Evolutionary conservation across 2,113 vertebrate genomes (phyloP).

Genomic region (Gnathonemus echidnorhynchus): DNA sequence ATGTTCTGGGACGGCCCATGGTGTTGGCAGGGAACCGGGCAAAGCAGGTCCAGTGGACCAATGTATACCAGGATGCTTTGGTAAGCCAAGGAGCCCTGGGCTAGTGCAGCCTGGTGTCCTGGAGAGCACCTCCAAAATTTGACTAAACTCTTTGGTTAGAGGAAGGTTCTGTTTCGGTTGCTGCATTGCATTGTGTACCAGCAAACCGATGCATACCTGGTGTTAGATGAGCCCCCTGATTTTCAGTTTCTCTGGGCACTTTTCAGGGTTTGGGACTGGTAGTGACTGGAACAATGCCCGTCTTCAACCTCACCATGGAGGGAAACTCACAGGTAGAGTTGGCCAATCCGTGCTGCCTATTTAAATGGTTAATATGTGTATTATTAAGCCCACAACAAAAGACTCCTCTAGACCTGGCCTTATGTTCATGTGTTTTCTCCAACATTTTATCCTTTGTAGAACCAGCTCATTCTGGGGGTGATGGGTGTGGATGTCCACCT

Average conservation of each 20-base stretch:
- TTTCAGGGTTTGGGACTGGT: constrained; percentile 91
- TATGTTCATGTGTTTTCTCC: not conserved
- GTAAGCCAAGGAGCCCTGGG: constrained; percentile 50
- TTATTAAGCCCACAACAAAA: not conserved
- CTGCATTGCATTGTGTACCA: not conserved
- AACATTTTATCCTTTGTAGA: constrained; percentile 57
- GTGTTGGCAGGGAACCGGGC: constrained; percentile 88
- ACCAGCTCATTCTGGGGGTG: constrained; percentile 94
- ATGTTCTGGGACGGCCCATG: constrained; percentile 94
- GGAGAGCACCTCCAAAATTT: not conserved
- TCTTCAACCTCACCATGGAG: constrained; percentile 92
- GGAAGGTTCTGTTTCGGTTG: not conserved
- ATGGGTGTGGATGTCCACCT: constrained; percentile 97
- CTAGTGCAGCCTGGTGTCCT: not conserved
- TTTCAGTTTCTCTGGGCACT: not conserved
- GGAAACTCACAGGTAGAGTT: constrained; percentile 77
- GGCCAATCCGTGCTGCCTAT: not conserved
- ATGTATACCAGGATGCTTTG: constrained; percentile 96
- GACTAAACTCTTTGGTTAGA: not conserved
- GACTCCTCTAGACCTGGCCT: not conserved
- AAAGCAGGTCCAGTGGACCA: constrained; percentile 98
- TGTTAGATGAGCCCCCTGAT: not conserved
- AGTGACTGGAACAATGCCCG: constrained; percentile 90
- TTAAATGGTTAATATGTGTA: not conserved
- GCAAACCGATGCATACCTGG: not conserved